A percentile compares a stretch with the other conserved stretches of the same genome.
These are phyloP conservation scores for Pachymerium ferrugineum DNA, from an alignment of 2,888 invertebrate species.

Conservation along the genomic window DNA sequence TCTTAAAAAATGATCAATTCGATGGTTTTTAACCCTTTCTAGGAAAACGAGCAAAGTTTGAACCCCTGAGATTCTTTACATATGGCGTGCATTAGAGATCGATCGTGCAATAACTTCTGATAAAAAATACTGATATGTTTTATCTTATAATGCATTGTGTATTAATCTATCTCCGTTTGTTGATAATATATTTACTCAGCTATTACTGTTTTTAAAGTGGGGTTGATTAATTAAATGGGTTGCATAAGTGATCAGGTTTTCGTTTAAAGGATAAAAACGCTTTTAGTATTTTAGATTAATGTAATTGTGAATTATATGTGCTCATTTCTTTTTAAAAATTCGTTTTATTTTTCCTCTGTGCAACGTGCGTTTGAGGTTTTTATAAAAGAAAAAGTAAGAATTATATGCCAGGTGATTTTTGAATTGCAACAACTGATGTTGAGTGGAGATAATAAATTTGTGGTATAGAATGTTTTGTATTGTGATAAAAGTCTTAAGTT, in stretches of 20 bases:
- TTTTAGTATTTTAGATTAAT: not conserved
- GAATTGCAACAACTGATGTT: too few relatives aligned
- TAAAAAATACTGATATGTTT: too few relatives aligned
- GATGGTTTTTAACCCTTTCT: not conserved
- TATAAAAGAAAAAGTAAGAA: not conserved
- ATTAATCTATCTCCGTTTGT: not conserved
- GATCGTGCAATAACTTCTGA: not conserved
- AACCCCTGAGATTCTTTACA: not conserved
- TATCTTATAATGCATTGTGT: too few relatives aligned
- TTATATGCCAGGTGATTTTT: not conserved
- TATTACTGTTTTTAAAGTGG: too few relatives aligned
- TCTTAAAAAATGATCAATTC: not conserved
- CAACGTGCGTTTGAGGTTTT: not conserved
- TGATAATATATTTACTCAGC: not conserved
- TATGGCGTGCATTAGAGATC: not conserved
- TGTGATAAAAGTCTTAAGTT: too few relatives aligned
- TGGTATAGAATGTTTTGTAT: too few relatives aligned
- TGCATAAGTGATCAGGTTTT: too few relatives aligned
- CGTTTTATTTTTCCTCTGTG: constrained; percentile 12
- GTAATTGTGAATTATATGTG: too few relatives aligned
- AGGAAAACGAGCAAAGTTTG: not conserved
- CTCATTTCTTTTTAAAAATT: too few relatives aligned
- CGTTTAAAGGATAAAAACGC: not conserved
- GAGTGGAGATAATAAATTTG: too few relatives aligned
- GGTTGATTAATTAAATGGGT: too few relatives aligned